These are phyloP conservation scores for Drosophila percnosoma DNA, from an alignment of 2,888 invertebrate species.

Conservation along the genomic window DNA sequence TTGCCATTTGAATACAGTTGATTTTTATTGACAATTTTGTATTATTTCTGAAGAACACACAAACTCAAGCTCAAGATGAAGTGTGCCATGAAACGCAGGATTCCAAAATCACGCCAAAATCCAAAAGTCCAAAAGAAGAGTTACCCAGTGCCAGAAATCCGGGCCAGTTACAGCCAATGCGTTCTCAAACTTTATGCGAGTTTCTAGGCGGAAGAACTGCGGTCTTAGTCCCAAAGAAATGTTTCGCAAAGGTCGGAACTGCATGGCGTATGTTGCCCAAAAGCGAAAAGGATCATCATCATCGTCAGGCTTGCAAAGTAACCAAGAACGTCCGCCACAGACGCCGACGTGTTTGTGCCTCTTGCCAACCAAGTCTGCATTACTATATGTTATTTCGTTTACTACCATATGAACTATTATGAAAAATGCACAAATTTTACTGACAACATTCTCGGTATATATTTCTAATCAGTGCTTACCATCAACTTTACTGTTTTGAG, in stretches of 20 bases:
- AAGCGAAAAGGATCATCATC: neutral
- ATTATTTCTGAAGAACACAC: no score
- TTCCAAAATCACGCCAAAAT: neutral
- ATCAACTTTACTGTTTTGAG: neutral
- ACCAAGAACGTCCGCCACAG: neutral
- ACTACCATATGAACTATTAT: no score
- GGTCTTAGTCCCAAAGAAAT: neutral
- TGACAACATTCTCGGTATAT: neutral
- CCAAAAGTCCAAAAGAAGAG: neutral
- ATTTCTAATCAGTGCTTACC: neutral
- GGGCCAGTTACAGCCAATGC: neutral
- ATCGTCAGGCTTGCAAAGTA: neutral
- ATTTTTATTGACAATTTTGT: no score
- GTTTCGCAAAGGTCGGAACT: neutral
- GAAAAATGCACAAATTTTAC: neutral
- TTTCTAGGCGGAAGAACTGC: neutral
- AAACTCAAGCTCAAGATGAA: neutral
- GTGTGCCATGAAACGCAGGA: neutral
- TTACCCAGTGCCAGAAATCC: neutral
- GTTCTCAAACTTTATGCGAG: neutral
- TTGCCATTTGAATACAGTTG: constrained; percentile 40
- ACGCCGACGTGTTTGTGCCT: neutral
- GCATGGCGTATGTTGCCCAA: neutral
- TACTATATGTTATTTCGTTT: neutral
- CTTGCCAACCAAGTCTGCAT: no score